phyloP scores from a whole-genome alignment of 2,113 vertebrate genomes.

The Pantherophis guttatus region DNA sequence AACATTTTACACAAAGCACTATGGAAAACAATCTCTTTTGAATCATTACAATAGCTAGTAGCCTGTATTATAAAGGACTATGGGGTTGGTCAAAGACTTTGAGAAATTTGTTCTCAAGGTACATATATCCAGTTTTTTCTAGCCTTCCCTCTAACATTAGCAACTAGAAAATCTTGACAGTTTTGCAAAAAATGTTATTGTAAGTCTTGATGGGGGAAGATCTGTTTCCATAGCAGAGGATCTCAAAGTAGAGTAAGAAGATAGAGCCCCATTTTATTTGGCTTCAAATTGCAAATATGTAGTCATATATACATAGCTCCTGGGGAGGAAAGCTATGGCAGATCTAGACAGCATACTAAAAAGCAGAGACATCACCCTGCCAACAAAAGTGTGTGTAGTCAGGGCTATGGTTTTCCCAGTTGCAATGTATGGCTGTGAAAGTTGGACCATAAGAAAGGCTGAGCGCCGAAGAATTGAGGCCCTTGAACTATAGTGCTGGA shows the following conservation, averaged over 20 bases:
- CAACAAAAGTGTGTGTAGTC: no score
- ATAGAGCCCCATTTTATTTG: neutral
- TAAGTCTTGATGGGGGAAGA: neutral
- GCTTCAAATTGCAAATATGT: neutral
- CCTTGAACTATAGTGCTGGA: no score
- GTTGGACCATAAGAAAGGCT: no score
- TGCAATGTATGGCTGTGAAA: no score
- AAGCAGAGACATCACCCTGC: no score
- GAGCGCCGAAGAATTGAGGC: no score
- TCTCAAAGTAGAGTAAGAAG: neutral
- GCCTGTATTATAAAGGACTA: neutral
- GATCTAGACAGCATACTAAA: no score
- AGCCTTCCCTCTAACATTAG: no score
- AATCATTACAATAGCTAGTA: neutral
- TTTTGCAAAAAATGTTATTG: neutral
- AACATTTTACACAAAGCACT: neutral
- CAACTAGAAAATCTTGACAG: neutral
- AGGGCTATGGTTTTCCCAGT: no score
- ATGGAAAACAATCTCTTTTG: conserved; percentile 1
- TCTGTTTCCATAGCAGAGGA: neutral
- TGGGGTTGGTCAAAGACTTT: neutral
- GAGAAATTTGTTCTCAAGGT: neutral
- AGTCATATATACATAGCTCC: neutral
- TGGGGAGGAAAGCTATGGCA: no score
- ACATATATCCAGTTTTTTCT: neutral